phyloP scores from a whole-genome alignment of 2,113 vertebrate species.

The Pygoscelis adeliae region DNA sequence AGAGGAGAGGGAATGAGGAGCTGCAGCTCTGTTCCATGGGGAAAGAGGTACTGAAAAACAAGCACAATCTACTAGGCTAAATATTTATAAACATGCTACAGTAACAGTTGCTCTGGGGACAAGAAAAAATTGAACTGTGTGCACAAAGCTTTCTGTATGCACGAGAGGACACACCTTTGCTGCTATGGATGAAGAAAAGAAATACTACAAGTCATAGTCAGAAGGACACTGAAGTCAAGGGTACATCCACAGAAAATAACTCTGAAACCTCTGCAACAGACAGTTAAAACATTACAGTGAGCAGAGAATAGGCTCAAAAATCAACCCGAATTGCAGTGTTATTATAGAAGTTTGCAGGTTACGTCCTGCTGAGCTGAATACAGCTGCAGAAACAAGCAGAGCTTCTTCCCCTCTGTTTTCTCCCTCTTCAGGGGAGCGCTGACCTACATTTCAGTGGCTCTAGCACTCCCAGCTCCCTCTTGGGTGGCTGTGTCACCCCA shows the following conservation, averaged over 20 bases:
- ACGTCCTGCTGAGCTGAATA: background rate
- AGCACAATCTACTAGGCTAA: background rate
- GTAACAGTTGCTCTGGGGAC: background rate
- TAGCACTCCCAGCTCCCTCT: background rate
- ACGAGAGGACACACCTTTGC: background rate
- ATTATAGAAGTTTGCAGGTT: background rate
- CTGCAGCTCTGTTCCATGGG: background rate
- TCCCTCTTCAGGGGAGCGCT: background rate
- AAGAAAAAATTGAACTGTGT: background rate
- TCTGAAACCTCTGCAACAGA: background rate
- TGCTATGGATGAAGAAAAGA: background rate
- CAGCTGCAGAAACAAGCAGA: background rate
- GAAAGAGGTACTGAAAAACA: background rate
- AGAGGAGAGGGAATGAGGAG: background rate
- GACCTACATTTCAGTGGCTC: background rate
- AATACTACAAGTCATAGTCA: background rate
- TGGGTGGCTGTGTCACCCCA: rapidly evolving
- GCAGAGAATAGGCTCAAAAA: background rate
- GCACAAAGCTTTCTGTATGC: background rate
- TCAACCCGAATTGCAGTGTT: background rate
- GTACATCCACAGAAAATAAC: background rate
- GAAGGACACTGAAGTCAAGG: background rate
- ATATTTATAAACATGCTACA: background rate
- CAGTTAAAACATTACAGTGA: background rate
- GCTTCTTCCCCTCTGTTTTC: background rate